Base-by-base conservation (phyloP, 2,888 invertebrate species). In the Lacanobia wlatinum region DNA sequence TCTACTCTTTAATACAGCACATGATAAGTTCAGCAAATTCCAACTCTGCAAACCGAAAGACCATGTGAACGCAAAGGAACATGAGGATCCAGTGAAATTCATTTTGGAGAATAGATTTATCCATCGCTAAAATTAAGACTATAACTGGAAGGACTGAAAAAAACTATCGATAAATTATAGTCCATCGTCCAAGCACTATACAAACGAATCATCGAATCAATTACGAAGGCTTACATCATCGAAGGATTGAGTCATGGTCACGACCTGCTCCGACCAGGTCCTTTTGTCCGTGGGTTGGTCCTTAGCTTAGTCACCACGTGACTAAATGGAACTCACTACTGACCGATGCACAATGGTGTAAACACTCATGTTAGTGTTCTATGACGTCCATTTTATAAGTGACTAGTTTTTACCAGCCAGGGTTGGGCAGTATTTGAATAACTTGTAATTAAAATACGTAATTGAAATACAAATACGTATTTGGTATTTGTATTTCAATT, bases 211-310 rank as follows among this genome's bases (percentile, higher is more conserved):
- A 94, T 90, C 91, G 90, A 89, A 93, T 93, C 89, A 92, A 93
- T 93, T 93, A 92, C 91, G 89, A 91, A 84, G 91, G 88, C 92
- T 96, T 95, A 91, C 96, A 95, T 96, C 95, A 96, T 90, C 92
- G 92, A 93, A 92, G 92, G 92, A 92, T 93, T 95, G 95, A 96
- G 92, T 95, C 96, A 95, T 87, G 94, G 94, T 87, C 93, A 92
- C 91, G 91, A 94, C 90, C 89, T 90, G 91, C 87, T 90, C 88
- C 80, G 77, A 84, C 87, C 87, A 87, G 90, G 90, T 94, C 94
- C 94, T 94, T 91, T 87, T 87, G 85, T 87, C 88, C 90, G 95
- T 94, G 92, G 94, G 94, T 86, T 88, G 90, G 90, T 91, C 92
- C 94, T n/a, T 95, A 95, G 95, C 94, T 95, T 94, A 95, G 95